A percentile compares a stretch with the other conserved stretches of the same genome.
phyloP scores from a whole-genome alignment of 1,140 invertebrate species.

The Drepana arcuata region DNA sequence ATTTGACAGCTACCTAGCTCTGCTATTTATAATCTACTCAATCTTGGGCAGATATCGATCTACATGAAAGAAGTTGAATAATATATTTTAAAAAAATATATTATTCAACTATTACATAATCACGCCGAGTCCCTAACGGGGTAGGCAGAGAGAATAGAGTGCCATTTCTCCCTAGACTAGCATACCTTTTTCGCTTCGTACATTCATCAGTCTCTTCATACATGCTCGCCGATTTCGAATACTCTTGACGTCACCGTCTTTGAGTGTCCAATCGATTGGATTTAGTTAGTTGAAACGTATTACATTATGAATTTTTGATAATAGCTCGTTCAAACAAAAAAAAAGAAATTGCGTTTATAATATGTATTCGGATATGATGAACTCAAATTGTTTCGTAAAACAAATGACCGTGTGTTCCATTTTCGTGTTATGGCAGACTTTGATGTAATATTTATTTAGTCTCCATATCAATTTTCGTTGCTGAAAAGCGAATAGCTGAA shows the following conservation, averaged over 20 bases:
- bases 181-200: no score
- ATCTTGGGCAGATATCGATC: no score
- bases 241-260: no score
- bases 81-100: no score
- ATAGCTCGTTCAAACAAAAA: not conserved
- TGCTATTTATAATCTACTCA: no score
- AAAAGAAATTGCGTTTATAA: not conserved
- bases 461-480: conserved; percentile 19
- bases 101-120: no score
- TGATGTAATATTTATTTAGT: conserved; percentile 27
- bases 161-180: no score
- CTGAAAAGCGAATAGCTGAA: not conserved
- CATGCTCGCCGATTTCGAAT: not conserved
- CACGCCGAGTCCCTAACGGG: no score
- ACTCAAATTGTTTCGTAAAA: not conserved
- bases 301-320: not conserved
- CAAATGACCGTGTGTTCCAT: conserved; percentile 6
- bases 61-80: no score
- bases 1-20: no score
- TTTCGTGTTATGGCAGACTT: conserved; percentile 5
- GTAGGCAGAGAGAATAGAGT: no score
- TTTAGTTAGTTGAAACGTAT: not conserved
- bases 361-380: no score
- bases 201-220: not conserved
- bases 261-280: not conserved